These are phyloP conservation scores for Mirza zaza DNA, from an alignment of 2,113 vertebrate genomes.

Conservation along the genomic window DNA sequence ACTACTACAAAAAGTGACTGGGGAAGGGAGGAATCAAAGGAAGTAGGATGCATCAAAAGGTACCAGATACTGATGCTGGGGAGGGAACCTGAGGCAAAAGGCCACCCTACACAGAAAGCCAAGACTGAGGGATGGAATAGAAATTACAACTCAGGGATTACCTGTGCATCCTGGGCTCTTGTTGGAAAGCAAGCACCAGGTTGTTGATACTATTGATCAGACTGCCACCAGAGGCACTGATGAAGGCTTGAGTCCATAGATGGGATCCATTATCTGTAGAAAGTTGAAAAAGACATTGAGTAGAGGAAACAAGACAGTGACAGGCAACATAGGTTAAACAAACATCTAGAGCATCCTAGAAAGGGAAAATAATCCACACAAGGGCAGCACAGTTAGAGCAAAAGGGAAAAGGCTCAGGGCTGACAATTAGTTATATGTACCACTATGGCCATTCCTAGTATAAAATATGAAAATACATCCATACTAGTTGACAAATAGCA, in stretches of 20 bases:
- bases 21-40: background rate
- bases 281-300: background rate
- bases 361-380: background rate
- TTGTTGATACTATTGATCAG: background rate
- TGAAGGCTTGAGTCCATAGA: background rate
- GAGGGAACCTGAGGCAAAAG: constrained; percentile 11
- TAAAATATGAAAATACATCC: constrained; percentile 18
- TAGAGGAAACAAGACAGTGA: background rate
- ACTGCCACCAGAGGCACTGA: background rate
- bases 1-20: background rate
- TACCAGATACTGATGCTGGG: background rate
- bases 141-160: background rate
- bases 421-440: background rate
- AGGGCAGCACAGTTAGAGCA: background rate
- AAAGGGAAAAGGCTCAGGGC: background rate
- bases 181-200: background rate
- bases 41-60: background rate
- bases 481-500: background rate
- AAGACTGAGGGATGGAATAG: background rate
- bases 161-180: background rate
- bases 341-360: background rate
- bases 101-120: background rate
- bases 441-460: background rate
- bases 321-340: background rate
- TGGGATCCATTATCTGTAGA: background rate